Percentiles rank a stretch among this genome's conserved stretches.
phyloP scores from a whole-genome alignment of 2,113 vertebrate species.

The Leucopternis melanops region DNA sequence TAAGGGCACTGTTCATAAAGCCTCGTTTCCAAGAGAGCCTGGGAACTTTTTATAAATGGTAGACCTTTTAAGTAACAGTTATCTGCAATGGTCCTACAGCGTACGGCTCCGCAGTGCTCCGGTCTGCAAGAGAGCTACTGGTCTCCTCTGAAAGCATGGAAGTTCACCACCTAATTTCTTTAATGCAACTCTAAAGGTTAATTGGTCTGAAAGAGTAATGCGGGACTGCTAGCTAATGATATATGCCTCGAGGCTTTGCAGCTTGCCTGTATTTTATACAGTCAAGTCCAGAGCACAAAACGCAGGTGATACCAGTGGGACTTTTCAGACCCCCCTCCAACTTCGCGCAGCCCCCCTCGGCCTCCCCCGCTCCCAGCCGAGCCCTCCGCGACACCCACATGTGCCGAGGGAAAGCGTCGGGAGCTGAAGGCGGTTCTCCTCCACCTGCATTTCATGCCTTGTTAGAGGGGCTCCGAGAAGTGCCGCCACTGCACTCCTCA shows the following conservation, averaged over 20 bases:
- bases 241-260: slow-evolving; percentile 45
- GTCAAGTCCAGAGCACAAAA: background rate
- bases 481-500: slow-evolving; percentile 75
- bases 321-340: background rate
- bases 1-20: slow-evolving; percentile 27
- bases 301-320: slow-evolving; percentile 16
- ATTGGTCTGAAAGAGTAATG: slow-evolving; percentile 71
- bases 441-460: slow-evolving; percentile 84
- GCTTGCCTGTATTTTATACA: slow-evolving; percentile 36
- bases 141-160: slow-evolving; percentile 59
- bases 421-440: slow-evolving; percentile 69
- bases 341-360: background rate
- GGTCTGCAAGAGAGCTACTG: slow-evolving; percentile 16
- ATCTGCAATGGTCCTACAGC: background rate
- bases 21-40: slow-evolving; percentile 6
- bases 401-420: slow-evolving; percentile 69
- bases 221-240: slow-evolving; percentile 55
- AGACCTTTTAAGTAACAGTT: slow-evolving; percentile 56
- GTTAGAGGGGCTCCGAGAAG: slow-evolving; percentile 80
- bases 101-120: background rate
- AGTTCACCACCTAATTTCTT: slow-evolving; percentile 71
- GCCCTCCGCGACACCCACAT: slow-evolving; percentile 27
- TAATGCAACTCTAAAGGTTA: slow-evolving; percentile 76
- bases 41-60: slow-evolving; percentile 38
- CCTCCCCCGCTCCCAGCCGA: background rate